Evolutionary conservation across 2,888 invertebrate species (phyloP), one percentile per base, ranked within the genome.

Genomic region (Lissonota sp.): DNA sequence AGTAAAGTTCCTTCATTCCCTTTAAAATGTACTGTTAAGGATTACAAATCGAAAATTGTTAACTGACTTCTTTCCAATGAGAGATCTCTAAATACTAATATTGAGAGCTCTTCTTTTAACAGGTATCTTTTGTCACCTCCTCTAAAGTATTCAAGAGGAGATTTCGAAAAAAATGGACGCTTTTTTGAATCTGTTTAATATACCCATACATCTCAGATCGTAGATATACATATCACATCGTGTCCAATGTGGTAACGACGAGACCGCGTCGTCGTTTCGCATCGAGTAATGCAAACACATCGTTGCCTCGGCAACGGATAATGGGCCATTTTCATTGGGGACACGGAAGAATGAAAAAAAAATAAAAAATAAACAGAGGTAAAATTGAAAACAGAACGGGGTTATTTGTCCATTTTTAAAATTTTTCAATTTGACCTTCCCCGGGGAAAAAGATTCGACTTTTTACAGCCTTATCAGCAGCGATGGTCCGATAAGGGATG

Each of bases 271-370:
- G 53, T 7, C 58, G 57, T 55, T 46, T 76, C 16, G 74, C 70
- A 53, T 77, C 66, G 42, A 51, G 69, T 46, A 74, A 53, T 66
- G 81, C 74, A 81, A 81, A 81, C 81, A 81, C 78, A 75, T 75
- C 60, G 81, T 67, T 57, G 37, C 78, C 81, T 6, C 42, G 78
- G 71, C 74, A 78, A 81, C 81, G 62, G 74, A 81, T 81, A 81
- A 81, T 71, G 74, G 70, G 66, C 66, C 57, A 71, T 78, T 78
- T 71, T 26, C 26, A 78, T 78, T 78, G 62, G 44, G 8, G 62
- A 72, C 66, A 73, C 67, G 51, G 67, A 71, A 58, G 14, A 42
- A 10, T 8, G 16, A 63, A 10, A 40, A 39, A 14, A n/a, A 44
- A 46, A 44, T 14, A 12, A 40, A 64, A n/a, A 6, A n/a, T n/a